Evolutionary conservation across 2,797 vertebrate genomes (phyloP).

Genomic region (Gallirallus australis): DNA sequence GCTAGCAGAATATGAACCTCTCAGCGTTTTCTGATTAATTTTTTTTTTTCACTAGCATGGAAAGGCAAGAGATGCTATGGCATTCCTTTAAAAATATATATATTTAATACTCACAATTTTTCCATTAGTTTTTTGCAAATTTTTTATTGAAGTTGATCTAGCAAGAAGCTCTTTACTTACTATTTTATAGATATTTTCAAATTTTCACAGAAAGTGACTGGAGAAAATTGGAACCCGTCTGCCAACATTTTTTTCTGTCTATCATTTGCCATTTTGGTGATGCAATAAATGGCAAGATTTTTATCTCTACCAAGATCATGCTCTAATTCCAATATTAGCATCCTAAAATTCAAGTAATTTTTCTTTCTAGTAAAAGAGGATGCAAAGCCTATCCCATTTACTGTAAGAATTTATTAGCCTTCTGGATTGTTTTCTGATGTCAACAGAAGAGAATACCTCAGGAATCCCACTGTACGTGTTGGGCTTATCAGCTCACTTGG

Average conservation of each 20-base stretch:
- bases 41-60: neutral
- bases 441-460: neutral
- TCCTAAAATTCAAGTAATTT: neutral
- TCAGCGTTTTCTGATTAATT: neutral
- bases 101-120: neutral
- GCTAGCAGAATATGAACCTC: neutral
- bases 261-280: neutral
- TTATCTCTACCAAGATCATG: neutral
- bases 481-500: neutral
- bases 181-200: neutral
- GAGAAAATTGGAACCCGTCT: neutral
- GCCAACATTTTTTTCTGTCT: neutral
- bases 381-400: accelerated
- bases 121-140: neutral
- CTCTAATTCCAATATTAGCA: neutral
- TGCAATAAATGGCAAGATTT: neutral
- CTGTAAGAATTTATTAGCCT: neutral
- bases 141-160: neutral
- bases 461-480: neutral
- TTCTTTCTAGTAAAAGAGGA: neutral
- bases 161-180: neutral
- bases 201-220: neutral
- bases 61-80: neutral
- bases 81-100: neutral
- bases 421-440: neutral